phyloP scores from a whole-genome alignment of 2,113 vertebrate genomes.

The Zeus faber region DNA sequence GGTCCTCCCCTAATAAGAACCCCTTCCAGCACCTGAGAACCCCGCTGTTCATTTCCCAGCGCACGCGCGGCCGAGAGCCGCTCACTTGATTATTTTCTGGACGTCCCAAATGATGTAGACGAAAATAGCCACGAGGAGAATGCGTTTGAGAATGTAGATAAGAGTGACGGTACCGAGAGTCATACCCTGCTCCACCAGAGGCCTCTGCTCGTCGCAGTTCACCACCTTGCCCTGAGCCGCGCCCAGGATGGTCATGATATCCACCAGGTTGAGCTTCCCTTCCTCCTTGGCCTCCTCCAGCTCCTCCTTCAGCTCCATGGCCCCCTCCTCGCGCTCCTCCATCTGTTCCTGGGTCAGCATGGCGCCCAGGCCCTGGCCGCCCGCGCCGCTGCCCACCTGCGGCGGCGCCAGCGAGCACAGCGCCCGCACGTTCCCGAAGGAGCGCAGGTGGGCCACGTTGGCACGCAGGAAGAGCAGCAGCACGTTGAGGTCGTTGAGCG shows the following conservation, averaged over 20 bases:
- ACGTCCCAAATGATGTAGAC: conserved; percentile 76
- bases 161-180: conserved; percentile 77
- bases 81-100: conserved; percentile 73
- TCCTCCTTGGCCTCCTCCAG: conserved; percentile 73
- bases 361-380: conserved; percentile 40
- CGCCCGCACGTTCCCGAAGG: conserved; percentile 85
- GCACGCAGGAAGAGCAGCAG: conserved; percentile 90
- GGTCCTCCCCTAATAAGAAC: too few species aligned
- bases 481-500: conserved; percentile 91
- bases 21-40: too few species aligned
- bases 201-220: conserved; percentile 71
- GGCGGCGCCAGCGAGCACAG: conserved; percentile 82
- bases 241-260: conserved; percentile 94
- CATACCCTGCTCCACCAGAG: conserved; percentile 76
- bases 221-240: conserved; percentile 73
- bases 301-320: conserved; percentile 71
- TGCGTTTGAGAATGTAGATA: conserved; percentile 73
- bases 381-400: conserved; percentile 69
- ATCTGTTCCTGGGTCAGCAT: conserved; percentile 70
- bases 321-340: conserved; percentile 68
- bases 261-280: conserved; percentile 82
- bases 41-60: not conserved
- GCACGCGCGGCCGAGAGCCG: too few species aligned
- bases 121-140: conserved; percentile 68
- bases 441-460: conserved; percentile 85